Evolutionary conservation across 2,888 invertebrate genomes (phyloP).

Genomic region (Sarcophaga variegata): DNA sequence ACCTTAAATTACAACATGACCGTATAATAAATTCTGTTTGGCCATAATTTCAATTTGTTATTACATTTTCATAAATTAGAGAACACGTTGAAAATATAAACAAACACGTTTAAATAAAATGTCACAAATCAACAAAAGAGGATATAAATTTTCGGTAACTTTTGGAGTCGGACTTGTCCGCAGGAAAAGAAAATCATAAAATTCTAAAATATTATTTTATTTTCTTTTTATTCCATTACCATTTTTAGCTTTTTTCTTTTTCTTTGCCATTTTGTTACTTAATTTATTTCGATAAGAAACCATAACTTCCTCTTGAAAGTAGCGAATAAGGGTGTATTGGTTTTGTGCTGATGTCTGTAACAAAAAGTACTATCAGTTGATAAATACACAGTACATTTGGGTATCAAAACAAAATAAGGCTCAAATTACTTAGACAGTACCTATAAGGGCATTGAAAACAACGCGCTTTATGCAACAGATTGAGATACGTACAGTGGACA

Average conservation of each 20-base stretch:
- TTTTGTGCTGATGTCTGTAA: too few species aligned
- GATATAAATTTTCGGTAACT: background rate
- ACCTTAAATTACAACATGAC: background rate
- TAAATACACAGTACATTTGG: too few species aligned
- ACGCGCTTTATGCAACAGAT: too few species aligned
- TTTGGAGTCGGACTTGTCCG: background rate
- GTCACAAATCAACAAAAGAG: background rate
- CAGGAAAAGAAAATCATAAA: conserved; percentile 6
- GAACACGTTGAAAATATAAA: conserved; percentile 37
- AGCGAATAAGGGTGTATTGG: background rate
- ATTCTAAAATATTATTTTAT: background rate
- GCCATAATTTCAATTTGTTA: conserved; percentile 24
- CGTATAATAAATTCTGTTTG: background rate
- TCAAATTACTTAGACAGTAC: too few species aligned
- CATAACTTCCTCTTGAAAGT: conserved; percentile 1
- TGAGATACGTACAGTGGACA: too few species aligned
- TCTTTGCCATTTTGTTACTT: background rate
- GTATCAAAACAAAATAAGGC: too few species aligned
- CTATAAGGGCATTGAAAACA: too few species aligned
- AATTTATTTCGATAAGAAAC: conserved; percentile 22
- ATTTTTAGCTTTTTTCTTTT: background rate
- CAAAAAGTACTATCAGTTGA: too few species aligned
- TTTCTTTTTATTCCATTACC: conserved; percentile 3
- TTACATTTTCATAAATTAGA: conserved; percentile 2
- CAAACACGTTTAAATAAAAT: conserved; percentile 12